Evolutionary conservation across 2,113 vertebrate genomes (phyloP).

Genomic region (Tetrao urogallus): DNA sequence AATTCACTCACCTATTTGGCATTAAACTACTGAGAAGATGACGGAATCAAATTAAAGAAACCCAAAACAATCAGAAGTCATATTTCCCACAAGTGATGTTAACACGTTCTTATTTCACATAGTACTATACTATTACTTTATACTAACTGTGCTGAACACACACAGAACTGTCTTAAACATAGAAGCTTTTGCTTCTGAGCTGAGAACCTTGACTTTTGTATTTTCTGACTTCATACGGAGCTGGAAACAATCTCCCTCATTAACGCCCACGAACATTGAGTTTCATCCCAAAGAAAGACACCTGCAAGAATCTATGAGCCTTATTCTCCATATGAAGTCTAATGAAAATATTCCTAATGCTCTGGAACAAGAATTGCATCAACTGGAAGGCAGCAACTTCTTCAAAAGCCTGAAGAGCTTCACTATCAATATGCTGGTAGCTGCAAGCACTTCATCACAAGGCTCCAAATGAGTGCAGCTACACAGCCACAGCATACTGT

Average conservation of each 20-base stretch:
- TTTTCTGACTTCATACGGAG: neutral
- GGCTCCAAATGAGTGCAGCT: neutral
- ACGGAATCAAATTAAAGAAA: neutral
- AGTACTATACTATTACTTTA: rapidly evolving
- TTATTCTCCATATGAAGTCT: neutral
- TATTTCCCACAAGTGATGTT: neutral
- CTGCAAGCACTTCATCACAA: neutral
- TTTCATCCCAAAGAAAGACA: neutral
- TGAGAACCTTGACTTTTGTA: neutral
- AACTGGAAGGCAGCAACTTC: neutral
- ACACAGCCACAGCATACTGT: neutral
- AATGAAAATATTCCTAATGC: neutral
- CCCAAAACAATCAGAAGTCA: neutral
- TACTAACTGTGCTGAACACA: neutral
- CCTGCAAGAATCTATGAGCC: neutral
- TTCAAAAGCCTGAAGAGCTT: neutral
- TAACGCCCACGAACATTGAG: neutral
- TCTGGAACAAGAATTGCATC: neutral
- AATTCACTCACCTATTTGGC: neutral
- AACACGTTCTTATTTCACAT: neutral
- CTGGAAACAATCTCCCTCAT: neutral
- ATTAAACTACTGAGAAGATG: neutral
- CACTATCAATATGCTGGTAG: neutral
- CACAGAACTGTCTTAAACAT: neutral
- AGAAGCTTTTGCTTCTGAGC: neutral